A percentile compares a stretch with the other conserved stretches of the same genome.
Evolutionary conservation across 2,888 invertebrate genomes (phyloP).

Genomic region (Tyria jacobaeae): DNA sequence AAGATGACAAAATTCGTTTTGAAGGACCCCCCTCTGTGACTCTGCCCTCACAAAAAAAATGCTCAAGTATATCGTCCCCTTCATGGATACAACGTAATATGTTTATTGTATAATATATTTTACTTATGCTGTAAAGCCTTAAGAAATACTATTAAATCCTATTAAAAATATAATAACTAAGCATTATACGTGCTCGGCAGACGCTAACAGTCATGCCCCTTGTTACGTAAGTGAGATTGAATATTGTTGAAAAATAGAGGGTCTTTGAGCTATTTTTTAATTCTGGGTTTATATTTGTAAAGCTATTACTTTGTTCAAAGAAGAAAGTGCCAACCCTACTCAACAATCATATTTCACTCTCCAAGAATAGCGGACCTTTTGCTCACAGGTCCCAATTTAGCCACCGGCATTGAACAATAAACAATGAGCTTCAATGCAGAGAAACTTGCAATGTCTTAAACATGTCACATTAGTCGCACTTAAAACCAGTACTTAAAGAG

Average conservation of each 20-base stretch:
- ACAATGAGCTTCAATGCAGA: slow-evolving; percentile 45
- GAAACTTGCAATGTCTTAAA: slow-evolving; percentile 47
- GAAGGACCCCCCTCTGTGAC: background rate
- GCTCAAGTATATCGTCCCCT: background rate
- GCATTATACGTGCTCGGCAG: too few relatives aligned
- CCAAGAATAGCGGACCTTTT: slow-evolving; percentile 6
- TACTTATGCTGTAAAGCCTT: too few relatives aligned
- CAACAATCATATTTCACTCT: background rate
- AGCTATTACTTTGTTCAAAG: too few relatives aligned
- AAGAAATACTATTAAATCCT: too few relatives aligned
- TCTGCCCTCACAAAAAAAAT: background rate
- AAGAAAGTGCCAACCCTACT: background rate
- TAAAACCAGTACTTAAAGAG: slow-evolving; percentile 39
- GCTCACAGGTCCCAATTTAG: slow-evolving; percentile 11
- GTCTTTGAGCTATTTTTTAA: too few relatives aligned
- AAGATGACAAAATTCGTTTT: background rate
- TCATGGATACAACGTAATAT: too few relatives aligned
- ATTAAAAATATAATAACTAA: too few relatives aligned
- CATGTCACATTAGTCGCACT: slow-evolving; percentile 56
- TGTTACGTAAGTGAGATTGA: too few relatives aligned
- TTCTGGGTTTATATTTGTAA: too few relatives aligned
- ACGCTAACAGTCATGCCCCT: too few relatives aligned
- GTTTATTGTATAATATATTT: too few relatives aligned
- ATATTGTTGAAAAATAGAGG: too few relatives aligned
- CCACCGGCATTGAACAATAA: slow-evolving; percentile 26